Percentiles rank a stretch among this genome's conserved stretches.
phyloP scores from a whole-genome alignment of 1,140 invertebrate genomes.

The Nebria ingens region DNA sequence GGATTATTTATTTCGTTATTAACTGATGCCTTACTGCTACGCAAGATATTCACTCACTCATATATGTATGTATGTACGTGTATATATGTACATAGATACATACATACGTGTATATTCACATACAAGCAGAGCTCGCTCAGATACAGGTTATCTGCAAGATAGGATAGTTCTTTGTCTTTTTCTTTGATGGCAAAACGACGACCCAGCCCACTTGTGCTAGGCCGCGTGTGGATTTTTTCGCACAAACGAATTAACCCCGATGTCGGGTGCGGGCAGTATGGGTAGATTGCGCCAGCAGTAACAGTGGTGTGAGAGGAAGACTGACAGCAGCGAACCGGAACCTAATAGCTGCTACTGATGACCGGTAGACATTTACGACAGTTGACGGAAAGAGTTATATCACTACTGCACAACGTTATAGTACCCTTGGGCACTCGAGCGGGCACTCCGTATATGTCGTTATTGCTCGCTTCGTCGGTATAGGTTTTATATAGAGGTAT shows the following conservation, averaged over 20 bases:
- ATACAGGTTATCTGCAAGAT: background rate
- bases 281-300: no score
- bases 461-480: background rate
- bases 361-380: constrained; percentile 9
- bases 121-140: background rate
- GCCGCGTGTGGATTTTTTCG: background rate
- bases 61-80: background rate
- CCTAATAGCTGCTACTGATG: constrained; percentile 6
- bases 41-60: no score
- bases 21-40: background rate
- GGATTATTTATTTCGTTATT: background rate
- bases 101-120: background rate
- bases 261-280: background rate
- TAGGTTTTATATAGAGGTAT: background rate
- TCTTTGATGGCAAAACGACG: background rate
- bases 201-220: background rate
- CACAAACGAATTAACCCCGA: background rate
- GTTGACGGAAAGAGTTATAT: constrained; percentile 7
- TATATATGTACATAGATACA: background rate
- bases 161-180: background rate
- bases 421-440: background rate
- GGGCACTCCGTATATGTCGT: background rate
- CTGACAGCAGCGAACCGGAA: background rate
- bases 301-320: background rate
- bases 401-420: constrained; percentile 6